A percentile compares a stretch with the other conserved stretches of the same genome.
These are phyloP conservation scores for Zaprionus lachaisei DNA, from an alignment of 1,140 invertebrate genomes.

Conservation along the genomic window DNA sequence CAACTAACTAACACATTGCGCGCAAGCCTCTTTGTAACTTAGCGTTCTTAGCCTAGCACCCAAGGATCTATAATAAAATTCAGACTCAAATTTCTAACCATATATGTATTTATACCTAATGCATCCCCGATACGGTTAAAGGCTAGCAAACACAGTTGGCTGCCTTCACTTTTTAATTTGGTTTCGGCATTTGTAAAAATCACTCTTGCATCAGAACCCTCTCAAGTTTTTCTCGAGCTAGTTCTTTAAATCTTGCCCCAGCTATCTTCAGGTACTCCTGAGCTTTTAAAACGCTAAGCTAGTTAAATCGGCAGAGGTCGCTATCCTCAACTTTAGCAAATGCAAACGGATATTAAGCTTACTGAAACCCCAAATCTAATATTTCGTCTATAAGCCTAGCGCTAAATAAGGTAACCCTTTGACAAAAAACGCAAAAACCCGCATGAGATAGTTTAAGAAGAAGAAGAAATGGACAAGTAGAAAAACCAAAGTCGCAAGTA, in stretches of 20 bases:
- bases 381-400: constrained; percentile 49
- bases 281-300: constrained; percentile 29
- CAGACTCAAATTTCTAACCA: constrained; percentile 1
- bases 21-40: constrained; percentile 50
- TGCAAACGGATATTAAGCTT: constrained; percentile 34
- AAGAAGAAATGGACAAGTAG: background rate
- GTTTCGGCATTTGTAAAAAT: background rate
- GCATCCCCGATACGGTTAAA: background rate
- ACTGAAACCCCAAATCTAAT: constrained; percentile 28
- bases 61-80: constrained; percentile 18
- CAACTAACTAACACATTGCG: constrained; percentile 43
- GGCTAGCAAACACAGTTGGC: background rate
- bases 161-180: background rate
- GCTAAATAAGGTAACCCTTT: constrained; percentile 47
- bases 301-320: constrained; percentile 30
- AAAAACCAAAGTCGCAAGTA: constrained; percentile 9
- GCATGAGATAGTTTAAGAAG: background rate
- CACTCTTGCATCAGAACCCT: background rate
- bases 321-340: constrained; percentile 58
- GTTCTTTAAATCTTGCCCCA: constrained; percentile 12
- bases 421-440: constrained; percentile 13
- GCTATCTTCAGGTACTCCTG: constrained; percentile 9
- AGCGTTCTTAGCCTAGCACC: constrained; percentile 57
- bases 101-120: background rate
- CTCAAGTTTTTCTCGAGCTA: constrained; percentile 11